A percentile compares a stretch with the other conserved stretches of the same genome.
Conservation (phyloP, 2,888 invertebrate species). For the Galeopsomyia nigrocyanea region DNA sequence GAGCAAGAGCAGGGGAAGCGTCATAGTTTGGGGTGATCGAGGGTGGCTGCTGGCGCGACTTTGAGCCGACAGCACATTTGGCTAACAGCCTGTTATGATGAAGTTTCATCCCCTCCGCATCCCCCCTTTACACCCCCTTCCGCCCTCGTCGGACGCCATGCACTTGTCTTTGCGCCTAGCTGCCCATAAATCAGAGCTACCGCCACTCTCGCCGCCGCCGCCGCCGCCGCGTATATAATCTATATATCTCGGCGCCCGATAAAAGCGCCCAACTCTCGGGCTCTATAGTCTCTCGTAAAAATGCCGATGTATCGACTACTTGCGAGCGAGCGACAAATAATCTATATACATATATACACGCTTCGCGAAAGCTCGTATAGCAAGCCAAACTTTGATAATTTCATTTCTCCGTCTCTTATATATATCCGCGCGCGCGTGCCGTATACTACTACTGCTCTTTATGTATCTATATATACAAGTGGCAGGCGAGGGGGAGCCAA, state of each 20-base stretch:
- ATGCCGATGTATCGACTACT: too few relatives aligned
- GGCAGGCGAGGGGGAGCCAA: slow-evolving; percentile 54
- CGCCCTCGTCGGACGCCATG: neutral
- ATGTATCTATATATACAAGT: too few relatives aligned
- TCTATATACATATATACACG: too few relatives aligned
- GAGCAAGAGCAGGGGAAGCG: neutral
- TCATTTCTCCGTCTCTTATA: neutral
- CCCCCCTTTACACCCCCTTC: too few relatives aligned
- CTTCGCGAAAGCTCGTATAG: too few relatives aligned
- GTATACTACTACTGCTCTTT: too few relatives aligned
- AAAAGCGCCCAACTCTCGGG: too few relatives aligned
- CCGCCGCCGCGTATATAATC: neutral
- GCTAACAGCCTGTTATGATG: slow-evolving; percentile 66
- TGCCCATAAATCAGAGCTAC: too few relatives aligned
- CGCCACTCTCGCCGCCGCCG: neutral
- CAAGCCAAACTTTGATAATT: slow-evolving; percentile 6
- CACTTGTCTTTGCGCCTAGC: too few relatives aligned
- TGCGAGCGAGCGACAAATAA: too few relatives aligned
- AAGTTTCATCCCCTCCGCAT: slow-evolving; percentile 54
- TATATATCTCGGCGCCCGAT: neutral
- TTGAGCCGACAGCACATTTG: slow-evolving; percentile 39
- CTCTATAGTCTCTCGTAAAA: too few relatives aligned
- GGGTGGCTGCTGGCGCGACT: slow-evolving; percentile 49
- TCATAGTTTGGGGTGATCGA: too few relatives aligned
- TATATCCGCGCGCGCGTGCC: slow-evolving; percentile 33